A percentile compares a stretch with the other conserved stretches of the same genome.
phyloP scores from a whole-genome alignment of 2,797 vertebrate genomes.

The Muscicapa comitata region DNA sequence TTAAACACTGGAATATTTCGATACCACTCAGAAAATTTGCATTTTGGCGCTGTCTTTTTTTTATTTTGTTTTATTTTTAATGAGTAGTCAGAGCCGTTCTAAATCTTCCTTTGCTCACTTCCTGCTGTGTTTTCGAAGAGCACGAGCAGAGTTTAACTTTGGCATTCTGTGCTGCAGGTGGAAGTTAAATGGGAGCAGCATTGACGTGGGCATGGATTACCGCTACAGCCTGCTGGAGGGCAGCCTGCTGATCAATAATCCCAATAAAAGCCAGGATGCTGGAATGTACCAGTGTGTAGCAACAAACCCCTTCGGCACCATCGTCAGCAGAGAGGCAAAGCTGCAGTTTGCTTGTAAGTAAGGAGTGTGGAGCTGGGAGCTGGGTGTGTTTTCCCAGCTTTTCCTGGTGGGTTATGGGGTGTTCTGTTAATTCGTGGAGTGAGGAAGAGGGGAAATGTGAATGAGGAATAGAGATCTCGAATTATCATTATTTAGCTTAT shows the following conservation, averaged over 20 bases:
- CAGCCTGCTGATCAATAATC: constrained; percentile 89
- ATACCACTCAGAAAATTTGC: neutral
- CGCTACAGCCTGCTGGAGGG: constrained; percentile 90
- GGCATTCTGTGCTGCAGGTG: constrained; percentile 80
- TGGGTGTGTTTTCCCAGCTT: neutral
- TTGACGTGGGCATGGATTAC: constrained; percentile 85
- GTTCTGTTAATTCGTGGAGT: neutral
- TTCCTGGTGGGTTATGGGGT: neutral
- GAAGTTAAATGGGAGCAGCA: constrained; percentile 89
- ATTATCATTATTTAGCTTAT: neutral
- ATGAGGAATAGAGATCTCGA: neutral
- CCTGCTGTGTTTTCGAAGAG: neutral
- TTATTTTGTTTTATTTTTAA: neutral
- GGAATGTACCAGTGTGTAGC: constrained; percentile 95
- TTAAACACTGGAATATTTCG: neutral
- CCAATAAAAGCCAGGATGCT: constrained; percentile 88
- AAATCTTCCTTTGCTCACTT: neutral
- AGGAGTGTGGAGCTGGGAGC: neutral
- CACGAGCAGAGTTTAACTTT: constrained; percentile 29
- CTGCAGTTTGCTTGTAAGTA: constrained; percentile 97
- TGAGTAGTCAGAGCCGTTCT: neutral
- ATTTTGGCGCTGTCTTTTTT: neutral
- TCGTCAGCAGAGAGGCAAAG: constrained; percentile 90
- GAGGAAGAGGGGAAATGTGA: neutral
- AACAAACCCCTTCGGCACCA: constrained; percentile 90